A percentile compares a stretch with the other conserved stretches of the same genome.
Conservation (phyloP, 2,797 vertebrate genomes). For the Emys orbicularis region DNA sequence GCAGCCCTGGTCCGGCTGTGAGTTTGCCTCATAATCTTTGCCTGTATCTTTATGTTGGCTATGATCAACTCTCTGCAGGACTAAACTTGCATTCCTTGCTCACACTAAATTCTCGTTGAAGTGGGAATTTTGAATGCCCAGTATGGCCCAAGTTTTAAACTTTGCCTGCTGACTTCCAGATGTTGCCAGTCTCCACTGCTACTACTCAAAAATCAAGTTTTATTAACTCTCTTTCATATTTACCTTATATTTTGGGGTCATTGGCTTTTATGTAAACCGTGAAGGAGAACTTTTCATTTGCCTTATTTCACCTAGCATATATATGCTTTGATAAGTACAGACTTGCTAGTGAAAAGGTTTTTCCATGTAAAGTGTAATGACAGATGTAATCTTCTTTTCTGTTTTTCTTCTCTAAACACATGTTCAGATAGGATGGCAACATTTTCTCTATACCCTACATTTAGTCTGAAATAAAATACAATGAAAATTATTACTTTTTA, state of each 20-base stretch:
- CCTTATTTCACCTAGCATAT: neutral
- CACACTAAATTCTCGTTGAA: rapidly evolving
- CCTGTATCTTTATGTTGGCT: neutral
- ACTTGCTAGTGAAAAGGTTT: neutral
- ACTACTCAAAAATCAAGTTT: neutral
- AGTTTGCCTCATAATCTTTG: neutral
- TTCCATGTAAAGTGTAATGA: neutral
- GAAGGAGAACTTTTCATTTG: rapidly evolving
- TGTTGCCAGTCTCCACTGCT: neutral
- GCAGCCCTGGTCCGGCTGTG: neutral
- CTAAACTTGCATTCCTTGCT: neutral
- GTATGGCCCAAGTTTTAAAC: neutral
- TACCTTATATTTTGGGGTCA: neutral
- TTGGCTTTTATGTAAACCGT: rapidly evolving
- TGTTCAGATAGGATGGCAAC: neutral
- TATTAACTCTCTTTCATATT: neutral
- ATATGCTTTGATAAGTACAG: neutral
- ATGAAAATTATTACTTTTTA: neutral
- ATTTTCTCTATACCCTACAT: neutral
- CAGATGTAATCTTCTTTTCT: neutral
- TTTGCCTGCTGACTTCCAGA: neutral
- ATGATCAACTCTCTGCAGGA: neutral
- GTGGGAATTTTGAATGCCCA: neutral
- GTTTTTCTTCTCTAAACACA: neutral
- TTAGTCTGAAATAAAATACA: neutral